Base-by-base conservation (phyloP, 2,888 invertebrate genomes). In the Bellardia pandia region DNA sequence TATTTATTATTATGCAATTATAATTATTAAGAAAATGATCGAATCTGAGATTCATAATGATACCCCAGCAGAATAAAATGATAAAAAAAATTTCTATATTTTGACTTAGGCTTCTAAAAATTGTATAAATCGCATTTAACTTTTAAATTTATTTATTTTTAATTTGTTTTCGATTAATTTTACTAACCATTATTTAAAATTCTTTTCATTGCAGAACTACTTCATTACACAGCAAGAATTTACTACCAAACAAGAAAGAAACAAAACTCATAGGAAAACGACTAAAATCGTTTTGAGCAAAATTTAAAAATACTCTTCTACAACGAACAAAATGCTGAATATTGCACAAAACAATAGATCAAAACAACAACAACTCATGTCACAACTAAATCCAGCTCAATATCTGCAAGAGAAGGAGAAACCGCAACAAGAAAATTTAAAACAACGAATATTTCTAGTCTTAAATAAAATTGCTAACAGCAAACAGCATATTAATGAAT, bases 401-500 rank as follows among this genome's bases (percentile, higher is more conserved):
- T 80, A 86, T 48, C 66, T 33, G 37, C 72, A 60, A 71, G 14
- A 45, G 5, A 23, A 64, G 45, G 14, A 58, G 42, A 68, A 66
- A 72, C 40, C 9, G 53, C 74, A 72, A 68, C 78, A 62, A 79
- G 8, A 53, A 51, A 16, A 30, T 48, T 48, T 58, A 11, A 78
- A 78, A 77, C 85, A 86, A 81, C 88, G 88, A 86, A 86, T 66
- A 82, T 72, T 86, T 91, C 91, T 92, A 91, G 92, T 92, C 92
- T 86, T 88, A 71, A 83, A 84, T 69, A 85, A 82, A 86, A 88
- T 81, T 84, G 89, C 88, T 89, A 88, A 88, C 71, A 87, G 88
- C 86, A 90, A 91, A 90, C 89, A 90, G 89, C 90, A 87, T 89
- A 91, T 92, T 92, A 90, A 92, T 92, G 92, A 92, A 91, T 92